Base-by-base conservation (phyloP, 2,113 vertebrate species). In the Columba janthina region DNA sequence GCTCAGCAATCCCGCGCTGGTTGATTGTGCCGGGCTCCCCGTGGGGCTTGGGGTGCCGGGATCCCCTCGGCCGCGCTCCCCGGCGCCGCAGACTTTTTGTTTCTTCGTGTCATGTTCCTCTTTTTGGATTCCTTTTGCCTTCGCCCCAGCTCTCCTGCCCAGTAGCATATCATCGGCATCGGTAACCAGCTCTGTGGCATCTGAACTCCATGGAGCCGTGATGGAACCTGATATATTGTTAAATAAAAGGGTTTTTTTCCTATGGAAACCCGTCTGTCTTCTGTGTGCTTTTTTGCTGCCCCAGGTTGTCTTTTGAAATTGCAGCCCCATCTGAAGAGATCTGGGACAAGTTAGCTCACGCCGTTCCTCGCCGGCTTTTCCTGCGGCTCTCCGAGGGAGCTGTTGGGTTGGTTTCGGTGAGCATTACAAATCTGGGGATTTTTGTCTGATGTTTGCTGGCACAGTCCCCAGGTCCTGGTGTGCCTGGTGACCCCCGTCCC, bases 211-310 rank as follows among this genome's bases (percentile, higher is more conserved):
- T 98, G 97, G 98, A 97, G 97, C 97, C 96, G 87, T 97, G 97
- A 98, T 98, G 97, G 97, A 98, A 98, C 98, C 98, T 98, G 98
- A 98, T 98, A 98, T 99, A 99, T 98, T 98, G 98, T 98, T 98
- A 98, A 99, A 99, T 99, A 99, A 98, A 99, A 95, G 91, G 96
- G 82, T 93, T 97, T 97, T 98, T 98, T 99, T 99, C 98, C 98
- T 98, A 98, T 99, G 98, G 98, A 99, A 98, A 95, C 95, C 80
- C 0, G 12, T 44, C 78, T 38, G 96, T 96, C 84, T 97, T 81
- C 93, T 3, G 91, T 95, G 87, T 96, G 84, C 78, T 94, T 96
- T 89, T 65, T 95, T 89, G 67, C 34, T 81, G 65, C 78, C 69
- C 51, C 54, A 36, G 25, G 42, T 67, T 67, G 51, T 69, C 56